Conservation (phyloP, 2,888 invertebrate species). For the Ichneumoninae sp. region DNA sequence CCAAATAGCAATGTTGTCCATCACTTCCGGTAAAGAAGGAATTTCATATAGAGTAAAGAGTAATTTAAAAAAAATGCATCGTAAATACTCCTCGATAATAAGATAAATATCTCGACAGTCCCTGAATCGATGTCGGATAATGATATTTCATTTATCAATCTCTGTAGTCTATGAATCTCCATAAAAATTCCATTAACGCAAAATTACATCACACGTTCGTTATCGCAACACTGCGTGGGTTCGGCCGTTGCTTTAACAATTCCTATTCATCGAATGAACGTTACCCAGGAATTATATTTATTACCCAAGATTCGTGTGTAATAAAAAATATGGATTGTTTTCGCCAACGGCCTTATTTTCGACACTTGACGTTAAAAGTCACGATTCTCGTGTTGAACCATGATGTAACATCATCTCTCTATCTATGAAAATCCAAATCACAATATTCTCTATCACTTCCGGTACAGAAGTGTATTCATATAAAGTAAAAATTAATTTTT, state of each 20-base stretch:
- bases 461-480: too few relatives aligned
- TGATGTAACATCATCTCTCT: slow-evolving; percentile 8
- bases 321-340: slow-evolving; percentile 23
- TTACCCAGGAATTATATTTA: slow-evolving; percentile 15
- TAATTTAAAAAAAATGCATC: not conserved
- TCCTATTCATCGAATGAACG: not conserved
- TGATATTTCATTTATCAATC: not conserved
- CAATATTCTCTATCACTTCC: not conserved
- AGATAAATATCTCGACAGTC: not conserved
- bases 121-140: not conserved
- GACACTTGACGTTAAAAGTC: slow-evolving; percentile 84
- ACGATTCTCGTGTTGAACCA: slow-evolving; percentile 80
- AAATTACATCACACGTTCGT: not conserved
- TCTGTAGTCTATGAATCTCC: not conserved
- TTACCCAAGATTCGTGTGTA: slow-evolving; percentile 16
- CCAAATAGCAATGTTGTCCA: not conserved
- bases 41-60: not conserved
- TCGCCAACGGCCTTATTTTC: slow-evolving; percentile 75
- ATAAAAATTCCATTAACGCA: not conserved
- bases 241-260: not conserved
- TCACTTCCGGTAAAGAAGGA: not conserved
- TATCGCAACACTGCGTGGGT: not conserved
- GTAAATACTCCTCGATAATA: too few relatives aligned
- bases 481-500: not conserved
- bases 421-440: not conserved